A percentile compares a stretch with the other conserved stretches of the same genome.
Evolutionary conservation across 1,140 invertebrate genomes (phyloP).

Genomic region (Ceratosolen solmsi): DNA sequence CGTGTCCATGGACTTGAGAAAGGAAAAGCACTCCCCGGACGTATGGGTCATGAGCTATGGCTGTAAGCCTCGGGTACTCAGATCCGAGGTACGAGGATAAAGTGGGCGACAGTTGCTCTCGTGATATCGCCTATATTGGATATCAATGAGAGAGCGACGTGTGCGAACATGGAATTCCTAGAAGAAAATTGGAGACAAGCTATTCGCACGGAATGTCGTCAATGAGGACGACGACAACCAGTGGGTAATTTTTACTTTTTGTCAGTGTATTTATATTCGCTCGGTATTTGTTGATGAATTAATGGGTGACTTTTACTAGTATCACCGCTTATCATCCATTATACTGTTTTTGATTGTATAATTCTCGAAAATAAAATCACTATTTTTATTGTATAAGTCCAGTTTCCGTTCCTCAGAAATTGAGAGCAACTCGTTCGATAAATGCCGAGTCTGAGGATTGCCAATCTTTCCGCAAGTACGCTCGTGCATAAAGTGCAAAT

Average conservation of each 20-base stretch:
- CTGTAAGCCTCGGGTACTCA: not conserved
- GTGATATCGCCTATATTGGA: not conserved
- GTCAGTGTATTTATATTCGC: not conserved
- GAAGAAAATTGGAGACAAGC: not conserved
- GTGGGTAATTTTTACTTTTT: conserved; percentile 3
- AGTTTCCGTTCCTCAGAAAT: no score
- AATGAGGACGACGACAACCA: not conserved
- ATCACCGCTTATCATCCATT: no score
- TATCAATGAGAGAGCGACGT: not conserved
- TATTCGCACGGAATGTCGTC: conserved; percentile 18
- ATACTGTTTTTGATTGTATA: conserved; percentile 12
- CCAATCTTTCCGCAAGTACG: no score
- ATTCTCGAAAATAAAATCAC: no score
- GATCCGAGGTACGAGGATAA: not conserved
- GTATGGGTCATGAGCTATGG: not conserved
- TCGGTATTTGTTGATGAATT: not conserved
- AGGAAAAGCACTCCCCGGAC: conserved; percentile 11
- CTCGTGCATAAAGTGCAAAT: no score
- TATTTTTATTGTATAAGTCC: no score
- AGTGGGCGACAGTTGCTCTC: not conserved
- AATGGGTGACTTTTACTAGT: not conserved
- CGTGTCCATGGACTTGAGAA: conserved; percentile 3
- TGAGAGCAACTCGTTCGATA: no score
- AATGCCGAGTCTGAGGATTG: no score
- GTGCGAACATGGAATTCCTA: not conserved